Evolutionary conservation across 1,140 invertebrate species (phyloP).

Genomic region (Bombus huntii): DNA sequence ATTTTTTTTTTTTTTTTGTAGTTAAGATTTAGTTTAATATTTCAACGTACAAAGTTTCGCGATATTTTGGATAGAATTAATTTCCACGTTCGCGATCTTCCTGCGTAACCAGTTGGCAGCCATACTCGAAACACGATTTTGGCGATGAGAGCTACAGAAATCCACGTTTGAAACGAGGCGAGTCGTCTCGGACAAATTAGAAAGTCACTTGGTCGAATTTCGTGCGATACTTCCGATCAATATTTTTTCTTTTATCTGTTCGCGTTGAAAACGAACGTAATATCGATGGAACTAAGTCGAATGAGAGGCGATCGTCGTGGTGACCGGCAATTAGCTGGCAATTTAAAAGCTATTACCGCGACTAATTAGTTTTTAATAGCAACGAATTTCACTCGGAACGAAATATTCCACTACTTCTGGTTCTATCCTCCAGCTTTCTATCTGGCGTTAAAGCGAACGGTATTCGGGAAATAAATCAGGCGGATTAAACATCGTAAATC

Average conservation of each 20-base stretch:
- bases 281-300: neutral
- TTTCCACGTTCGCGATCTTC: neutral
- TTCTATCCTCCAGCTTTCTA: neutral
- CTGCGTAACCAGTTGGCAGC: slow-evolving; percentile 24
- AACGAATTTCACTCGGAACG: neutral
- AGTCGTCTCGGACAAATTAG: neutral
- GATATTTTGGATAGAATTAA: neutral
- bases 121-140: neutral
- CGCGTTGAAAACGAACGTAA: neutral
- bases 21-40: too few species aligned
- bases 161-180: neutral
- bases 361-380: slow-evolving; percentile 37
- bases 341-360: slow-evolving; percentile 33
- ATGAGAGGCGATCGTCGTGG: neutral
- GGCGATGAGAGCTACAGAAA: neutral
- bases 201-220: neutral
- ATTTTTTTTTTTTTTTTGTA: neutral
- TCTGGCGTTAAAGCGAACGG: neutral
- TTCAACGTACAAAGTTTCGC: too few species aligned
- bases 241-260: neutral
- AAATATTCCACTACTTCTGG: neutral
- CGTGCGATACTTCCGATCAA: too few species aligned
- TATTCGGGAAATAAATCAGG: neutral
- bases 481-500: neutral
- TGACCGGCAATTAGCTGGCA: neutral